A percentile compares a stretch with the other conserved stretches of the same genome.
phyloP scores from a whole-genome alignment of 2,797 vertebrate genomes.

The Coluber constrictor region DNA sequence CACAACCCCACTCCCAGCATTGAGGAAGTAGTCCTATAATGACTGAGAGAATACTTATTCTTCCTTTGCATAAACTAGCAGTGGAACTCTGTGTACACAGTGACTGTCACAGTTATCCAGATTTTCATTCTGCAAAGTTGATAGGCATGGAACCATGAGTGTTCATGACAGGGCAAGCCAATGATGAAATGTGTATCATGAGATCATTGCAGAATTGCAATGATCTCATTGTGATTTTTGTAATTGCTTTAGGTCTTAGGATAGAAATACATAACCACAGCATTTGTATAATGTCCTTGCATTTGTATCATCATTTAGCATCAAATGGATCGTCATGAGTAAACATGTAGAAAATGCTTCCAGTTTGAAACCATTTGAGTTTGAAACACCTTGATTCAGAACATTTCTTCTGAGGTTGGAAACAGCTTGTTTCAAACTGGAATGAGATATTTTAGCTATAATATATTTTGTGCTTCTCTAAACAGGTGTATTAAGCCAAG shows the following conservation, averaged over 20 bases:
- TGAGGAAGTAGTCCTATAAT: not conserved
- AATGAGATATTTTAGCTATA: not conserved
- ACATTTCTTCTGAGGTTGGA: not conserved
- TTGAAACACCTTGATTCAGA: not conserved
- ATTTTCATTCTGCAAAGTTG: not conserved
- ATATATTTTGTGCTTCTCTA: not conserved
- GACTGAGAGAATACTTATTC: not conserved
- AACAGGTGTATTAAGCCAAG: not conserved
- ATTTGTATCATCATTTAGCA: not conserved
- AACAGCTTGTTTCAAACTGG: not conserved
- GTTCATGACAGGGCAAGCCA: not conserved
- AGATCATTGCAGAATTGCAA: not conserved
- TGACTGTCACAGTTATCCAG: not conserved
- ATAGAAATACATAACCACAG: not conserved
- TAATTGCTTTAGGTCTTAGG: not conserved
- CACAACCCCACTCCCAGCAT: not conserved
- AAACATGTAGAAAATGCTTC: not conserved
- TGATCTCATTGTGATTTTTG: not conserved
- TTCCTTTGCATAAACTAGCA: not conserved
- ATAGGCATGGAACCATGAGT: not conserved
- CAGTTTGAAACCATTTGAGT: not conserved
- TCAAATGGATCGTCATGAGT: not conserved
- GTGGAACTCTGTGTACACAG: not conserved
- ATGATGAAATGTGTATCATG: not conserved
- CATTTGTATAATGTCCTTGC: not conserved